Evolutionary conservation across 53 echinoderm and acorn worm species (phyloP), one percentile per base, ranked within the genome.

Genomic region (Actinopyga echinites): DNA sequence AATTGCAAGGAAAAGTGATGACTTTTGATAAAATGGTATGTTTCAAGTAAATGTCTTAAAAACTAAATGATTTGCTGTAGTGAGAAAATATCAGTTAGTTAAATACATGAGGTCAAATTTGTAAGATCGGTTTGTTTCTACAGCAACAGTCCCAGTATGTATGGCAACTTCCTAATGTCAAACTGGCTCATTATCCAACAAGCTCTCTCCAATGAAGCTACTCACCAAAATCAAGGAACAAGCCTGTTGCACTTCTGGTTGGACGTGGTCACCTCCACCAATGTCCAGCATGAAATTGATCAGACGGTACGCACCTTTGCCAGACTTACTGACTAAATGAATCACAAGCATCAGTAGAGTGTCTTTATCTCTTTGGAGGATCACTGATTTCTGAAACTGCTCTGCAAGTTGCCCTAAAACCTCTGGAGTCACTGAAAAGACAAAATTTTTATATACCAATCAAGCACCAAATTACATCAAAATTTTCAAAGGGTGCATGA

Each of bases 291-390:
- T 65, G 85, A 99, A 99, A 52, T 89, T 81, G 20, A 99, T 89
- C 30, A 99, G 89, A 58, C 94, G 90, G 85, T 90, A 99, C 20
- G 99, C 94, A 9, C 94, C 97, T 35, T 86, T 99, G 37, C 99
- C 99, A 0, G 99, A 99, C 65, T 86, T 85, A 57, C 99, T 95
- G 66, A 99, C 95, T 40, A 99, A 92, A 81, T 94, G 97, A 58
- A 99, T 99, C 63, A 99, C 85, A 32, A 99, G 87, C 5, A 90
- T 89, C 52, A 95, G 83, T 13, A 95, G 92, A 56, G 89, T 94
- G 71, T 99, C 99, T 42, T 90, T 84, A 83, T 99, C 99, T 69
- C 89, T 85, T 64, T 89, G 79, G 42, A 96, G 84, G 57, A 96
- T 73, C 30, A 90, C 73, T 1, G 92, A 94, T 29, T 90, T 92